Evolutionary conservation across 2,797 vertebrate genomes (phyloP), one percentile per base, ranked within the genome.

Genomic region (Chaetodon trifasciatus): DNA sequence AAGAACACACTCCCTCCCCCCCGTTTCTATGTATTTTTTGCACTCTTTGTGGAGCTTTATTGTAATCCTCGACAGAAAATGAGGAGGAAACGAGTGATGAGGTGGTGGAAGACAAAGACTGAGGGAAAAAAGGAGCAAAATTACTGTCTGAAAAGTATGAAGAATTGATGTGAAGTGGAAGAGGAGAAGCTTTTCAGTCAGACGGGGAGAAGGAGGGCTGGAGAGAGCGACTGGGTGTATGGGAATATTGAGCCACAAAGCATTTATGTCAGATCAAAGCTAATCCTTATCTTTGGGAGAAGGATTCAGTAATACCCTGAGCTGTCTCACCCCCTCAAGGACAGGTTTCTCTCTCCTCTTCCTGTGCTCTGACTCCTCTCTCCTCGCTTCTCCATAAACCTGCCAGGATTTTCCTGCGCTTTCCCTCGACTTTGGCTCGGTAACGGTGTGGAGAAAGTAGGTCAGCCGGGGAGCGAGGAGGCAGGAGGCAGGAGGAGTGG

Each of bases 221-320:
- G 46, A 85, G 65, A 40, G 81, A 70, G 83, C 0, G 49, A 32
- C 19, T 32, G 83, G 60, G 47, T 83, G 65, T 66, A 73, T 88
- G 88, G 83, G 88, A 93, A 87, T 87, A 92, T 92, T 86, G 91
- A 91, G 88, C 86, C 90, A 90, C 86, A 86, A 87, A 89, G 92
- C 84, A 70, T 91, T 93, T 92, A 89, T 92, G 90, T 90, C 91
- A 89, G 91, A 91, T 93, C 91, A 93, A 92, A 92, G 92, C 88
- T 92, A 93, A 94, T 91, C 90, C 88, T 89, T 82, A 80, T 91
- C 88, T 88, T 81, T 80, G 76, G 88, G 84, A 78, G 76, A 80
- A 79, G 83, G 84, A 87, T 82, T 90, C 75, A 53, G 84, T 87
- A 89, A 91, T 86, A 86, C 88, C 81, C 89, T 0, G 28, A 56